Evolutionary conservation across 2,113 vertebrate species (phyloP), one percentile per base, ranked within the genome.

Genomic region (Ifrita kowaldi): DNA sequence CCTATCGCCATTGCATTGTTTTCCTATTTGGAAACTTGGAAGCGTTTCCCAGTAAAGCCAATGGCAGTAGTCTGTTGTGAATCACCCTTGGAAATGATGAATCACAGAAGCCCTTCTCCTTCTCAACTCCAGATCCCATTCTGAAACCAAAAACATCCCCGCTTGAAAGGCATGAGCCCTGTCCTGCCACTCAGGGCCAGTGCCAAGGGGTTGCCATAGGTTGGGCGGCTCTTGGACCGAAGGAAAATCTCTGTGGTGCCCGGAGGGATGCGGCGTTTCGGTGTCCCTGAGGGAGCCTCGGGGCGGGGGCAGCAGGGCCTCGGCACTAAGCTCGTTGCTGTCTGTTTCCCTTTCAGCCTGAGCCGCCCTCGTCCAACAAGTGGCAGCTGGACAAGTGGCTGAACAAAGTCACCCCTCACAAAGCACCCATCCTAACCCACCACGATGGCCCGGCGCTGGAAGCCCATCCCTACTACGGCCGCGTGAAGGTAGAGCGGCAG

Each of bases 301-400:
- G 11, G 26, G 7, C 1, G 1, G 73, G 63, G 22, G 27, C 86
- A 49, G 42, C 27, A 46, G 32, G 47, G 18, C 26, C 55, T 80
- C 6, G 0, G 69, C 65, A 49, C 77, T 96, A 55, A 98, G 44
- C 49, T 50, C 12, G 2, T 70, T 94, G 59, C 35, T 35, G 8
- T 95, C 88, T 94, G 32, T 90, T 96, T 95, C 83, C 53, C 73
- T 98, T 98, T 76, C 94, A 99, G 99, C 97, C 98, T 0, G 98
- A 99, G 84, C 98, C 98, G 3, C 98, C 98, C 6, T 98, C 98
- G 13, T 98, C 98, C 59, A 98, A 99, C 97, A 99, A 99, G 96
- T 99, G 99, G 99, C 99, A 99, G 96, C 97, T 99, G 97, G 99
- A 99, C 97, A 99, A 99, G 98, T 99, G 99, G 99, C 97, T 99